Evolutionary conservation across 2,888 invertebrate genomes (phyloP), one percentile per base, ranked within the genome.

Genomic region (Homarus gammarus): DNA sequence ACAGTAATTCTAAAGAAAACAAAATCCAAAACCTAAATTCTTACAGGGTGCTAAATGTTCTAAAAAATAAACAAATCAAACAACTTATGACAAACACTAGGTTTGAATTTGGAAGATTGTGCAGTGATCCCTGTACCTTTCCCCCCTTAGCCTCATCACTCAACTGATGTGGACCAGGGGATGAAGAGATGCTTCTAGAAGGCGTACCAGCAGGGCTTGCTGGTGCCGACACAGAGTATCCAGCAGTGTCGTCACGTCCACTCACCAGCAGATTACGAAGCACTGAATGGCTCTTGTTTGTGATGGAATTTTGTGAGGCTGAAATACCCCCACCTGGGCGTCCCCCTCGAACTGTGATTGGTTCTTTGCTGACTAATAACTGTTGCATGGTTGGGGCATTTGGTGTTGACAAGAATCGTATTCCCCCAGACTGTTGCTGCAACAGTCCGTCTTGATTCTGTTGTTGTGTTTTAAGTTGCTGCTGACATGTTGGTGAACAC

Each of bases 191-290:
- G 86, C 72, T 86, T 51, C 70, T 51, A 33, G 86, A 79, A 68
- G 85, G 44, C 31, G 72, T 38, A 27, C 78, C 51, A 38, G 85
- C 61, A 49, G 91, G 85, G 38, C 82, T 81, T 36, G 88, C 68
- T 44, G 81, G 85, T 27, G 84, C 84, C 51, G 85, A 85, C 70
- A 90, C 87, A 82, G 88, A 88, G 94, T 98, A 98, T 92, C 98
- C 98, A 93, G 98, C 97, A 95, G 97, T 97, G 94, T 97, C 96
- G 94, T 98, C 98, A 94, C 98, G 98, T 93, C 98, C 98, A 95
- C 97, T 98, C 95, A 98, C 97, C 95, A 98, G 95, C 93, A 98
- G 96, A 95, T 98, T 98, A 96, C 98, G 97, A 93, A 98, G 96
- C 93, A 98, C 98, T 94, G 91, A 91, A 70, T 91, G 90, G n/a